phyloP scores from a whole-genome alignment of 2,113 vertebrate species.

The Zosterops borbonicus region DNA sequence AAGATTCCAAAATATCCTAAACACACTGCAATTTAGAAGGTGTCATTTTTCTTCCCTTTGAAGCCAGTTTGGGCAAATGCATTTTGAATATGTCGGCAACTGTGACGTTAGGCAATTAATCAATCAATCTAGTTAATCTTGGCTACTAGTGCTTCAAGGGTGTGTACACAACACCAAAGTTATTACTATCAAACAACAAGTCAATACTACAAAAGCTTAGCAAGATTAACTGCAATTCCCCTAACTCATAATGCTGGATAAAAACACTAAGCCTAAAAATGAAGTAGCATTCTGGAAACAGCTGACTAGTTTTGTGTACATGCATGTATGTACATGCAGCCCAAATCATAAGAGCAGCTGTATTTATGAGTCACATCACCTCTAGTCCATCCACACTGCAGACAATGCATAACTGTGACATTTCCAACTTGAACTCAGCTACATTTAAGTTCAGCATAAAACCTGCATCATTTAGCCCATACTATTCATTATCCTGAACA shows the following conservation, averaged over 20 bases:
- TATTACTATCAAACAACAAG: neutral
- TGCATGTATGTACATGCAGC: rapidly evolving
- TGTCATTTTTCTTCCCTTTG: neutral
- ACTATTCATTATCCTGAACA: neutral
- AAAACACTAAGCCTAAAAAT: neutral
- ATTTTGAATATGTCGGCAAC: neutral
- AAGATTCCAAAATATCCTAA: neutral
- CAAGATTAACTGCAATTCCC: neutral
- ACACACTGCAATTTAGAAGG: neutral
- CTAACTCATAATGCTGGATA: neutral
- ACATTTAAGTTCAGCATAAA: neutral
- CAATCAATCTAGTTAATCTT: neutral
- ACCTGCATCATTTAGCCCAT: neutral
- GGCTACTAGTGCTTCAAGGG: neutral
- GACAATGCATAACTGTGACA: neutral
- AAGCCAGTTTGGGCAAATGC: neutral
- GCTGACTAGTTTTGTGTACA: neutral
- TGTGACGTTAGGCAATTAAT: rapidly evolving
- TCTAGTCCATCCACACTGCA: neutral
- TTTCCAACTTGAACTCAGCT: neutral
- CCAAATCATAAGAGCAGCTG: neutral
- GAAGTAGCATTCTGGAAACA: neutral
- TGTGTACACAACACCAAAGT: neutral
- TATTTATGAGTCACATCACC: neutral
- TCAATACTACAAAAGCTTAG: neutral